Percentiles rank a stretch among this genome's conserved stretches.
Evolutionary conservation across 2,797 vertebrate genomes (phyloP).

Genomic region (Carcharodon carcharias): DNA sequence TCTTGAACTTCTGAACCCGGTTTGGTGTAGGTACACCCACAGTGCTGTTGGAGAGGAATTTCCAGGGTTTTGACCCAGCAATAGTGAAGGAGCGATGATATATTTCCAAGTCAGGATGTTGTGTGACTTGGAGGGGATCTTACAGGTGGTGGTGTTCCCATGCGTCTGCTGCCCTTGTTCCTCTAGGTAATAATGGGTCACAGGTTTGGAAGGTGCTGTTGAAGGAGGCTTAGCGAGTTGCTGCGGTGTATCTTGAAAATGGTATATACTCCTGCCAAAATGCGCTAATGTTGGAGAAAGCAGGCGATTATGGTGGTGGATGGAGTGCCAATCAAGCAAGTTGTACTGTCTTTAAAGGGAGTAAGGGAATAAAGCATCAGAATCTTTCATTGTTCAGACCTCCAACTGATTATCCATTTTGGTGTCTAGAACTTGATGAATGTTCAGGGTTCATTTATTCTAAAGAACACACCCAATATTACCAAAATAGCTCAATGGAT

Average conservation of each 20-base stretch:
- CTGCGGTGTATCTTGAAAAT: background rate
- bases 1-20: no score
- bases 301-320: background rate
- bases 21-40: background rate
- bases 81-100: background rate
- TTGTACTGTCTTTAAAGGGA: background rate
- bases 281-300: background rate
- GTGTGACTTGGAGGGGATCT: background rate
- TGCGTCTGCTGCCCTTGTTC: background rate
- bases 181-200: background rate
- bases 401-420: background rate
- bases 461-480: background rate
- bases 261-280: background rate
- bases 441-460: background rate
- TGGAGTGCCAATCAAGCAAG: background rate
- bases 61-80: background rate
- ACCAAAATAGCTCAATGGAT: background rate
- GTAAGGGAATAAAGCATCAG: background rate
- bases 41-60: background rate
- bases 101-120: background rate
- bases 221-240: background rate
- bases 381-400: background rate
- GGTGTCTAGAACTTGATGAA: background rate
- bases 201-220: background rate
- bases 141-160: background rate